Evolutionary conservation across 2,113 vertebrate species (phyloP).

Genomic region (Lepus europaeus): DNA sequence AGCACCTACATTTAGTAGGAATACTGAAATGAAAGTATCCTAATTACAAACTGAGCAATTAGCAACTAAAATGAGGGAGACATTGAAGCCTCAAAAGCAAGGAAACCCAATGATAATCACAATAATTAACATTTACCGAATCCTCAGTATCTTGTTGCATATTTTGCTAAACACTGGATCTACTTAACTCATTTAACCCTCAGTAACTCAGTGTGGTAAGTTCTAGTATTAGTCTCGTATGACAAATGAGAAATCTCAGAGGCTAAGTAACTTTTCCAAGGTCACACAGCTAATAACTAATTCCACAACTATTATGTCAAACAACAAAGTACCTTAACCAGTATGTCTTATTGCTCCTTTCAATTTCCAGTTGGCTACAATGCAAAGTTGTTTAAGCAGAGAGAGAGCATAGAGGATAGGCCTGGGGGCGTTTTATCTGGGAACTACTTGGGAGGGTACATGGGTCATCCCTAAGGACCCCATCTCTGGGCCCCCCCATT

Average conservation of each 20-base stretch:
- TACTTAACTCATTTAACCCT: conserved; percentile 3
- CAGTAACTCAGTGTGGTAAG: conserved; percentile 9
- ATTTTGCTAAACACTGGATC: conserved; percentile 25
- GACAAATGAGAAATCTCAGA: conserved; percentile 6
- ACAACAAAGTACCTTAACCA: background rate
- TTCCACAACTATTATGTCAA: conserved; percentile 31
- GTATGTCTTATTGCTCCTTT: background rate
- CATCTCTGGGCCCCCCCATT: conserved; percentile 17
- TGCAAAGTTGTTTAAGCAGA: conserved; percentile 55
- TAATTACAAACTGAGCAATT: background rate
- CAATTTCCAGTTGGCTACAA: conserved; percentile 54
- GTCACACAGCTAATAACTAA: background rate
- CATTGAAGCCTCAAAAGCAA: conserved; percentile 8
- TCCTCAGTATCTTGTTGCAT: background rate
- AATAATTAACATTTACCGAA: background rate
- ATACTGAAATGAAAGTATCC: background rate
- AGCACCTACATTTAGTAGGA: background rate
- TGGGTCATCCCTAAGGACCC: background rate
- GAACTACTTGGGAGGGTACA: background rate
- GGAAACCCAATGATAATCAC: background rate
- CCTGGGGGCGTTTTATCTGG: background rate
- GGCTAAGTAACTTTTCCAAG: conserved; percentile 20
- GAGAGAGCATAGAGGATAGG: background rate
- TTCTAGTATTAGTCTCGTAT: conserved; percentile 2
- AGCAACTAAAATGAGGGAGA: conserved; percentile 30